These are phyloP conservation scores for Mesorhabditis belari DNA, from an alignment of 2,888 invertebrate species.

Conservation along the genomic window DNA sequence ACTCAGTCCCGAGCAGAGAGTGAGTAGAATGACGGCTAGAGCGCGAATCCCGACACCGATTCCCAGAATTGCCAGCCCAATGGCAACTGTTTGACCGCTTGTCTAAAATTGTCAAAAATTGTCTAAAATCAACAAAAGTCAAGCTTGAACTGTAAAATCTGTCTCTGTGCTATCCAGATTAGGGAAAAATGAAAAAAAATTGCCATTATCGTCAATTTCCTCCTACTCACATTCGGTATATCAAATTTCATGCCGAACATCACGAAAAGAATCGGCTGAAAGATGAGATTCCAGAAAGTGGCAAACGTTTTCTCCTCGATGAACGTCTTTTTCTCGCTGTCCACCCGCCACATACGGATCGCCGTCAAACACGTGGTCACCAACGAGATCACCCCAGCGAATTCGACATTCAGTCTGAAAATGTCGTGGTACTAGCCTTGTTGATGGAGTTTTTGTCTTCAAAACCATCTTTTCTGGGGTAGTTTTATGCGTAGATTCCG, in stretches of 20 bases:
- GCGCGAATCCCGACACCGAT: background rate
- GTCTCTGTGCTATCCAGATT: too few relatives aligned
- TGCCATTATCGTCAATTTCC: too few relatives aligned
- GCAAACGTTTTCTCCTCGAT: slow-evolving; percentile 20
- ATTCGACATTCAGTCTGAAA: slow-evolving; percentile 1
- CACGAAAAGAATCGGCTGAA: slow-evolving; percentile 28
- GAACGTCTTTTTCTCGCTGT: slow-evolving; percentile 25
- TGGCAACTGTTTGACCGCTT: background rate
- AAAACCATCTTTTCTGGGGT: background rate
- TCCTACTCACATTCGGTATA: slow-evolving; percentile 15
- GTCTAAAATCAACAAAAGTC: too few relatives aligned
- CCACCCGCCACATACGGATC: slow-evolving; percentile 26
- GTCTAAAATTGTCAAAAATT: background rate
- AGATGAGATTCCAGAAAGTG: slow-evolving; percentile 26
- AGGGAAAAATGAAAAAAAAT: too few relatives aligned
- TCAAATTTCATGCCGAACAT: slow-evolving; percentile 25
- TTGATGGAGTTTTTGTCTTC: background rate
- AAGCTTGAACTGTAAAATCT: too few relatives aligned
- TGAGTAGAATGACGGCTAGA: slow-evolving; percentile 15
- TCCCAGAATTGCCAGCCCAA: background rate
- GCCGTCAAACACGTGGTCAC: slow-evolving; percentile 22
- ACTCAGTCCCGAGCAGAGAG: background rate
- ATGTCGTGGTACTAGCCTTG: background rate
- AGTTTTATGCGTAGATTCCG: background rate
- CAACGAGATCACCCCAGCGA: slow-evolving; percentile 30